These are phyloP conservation scores for Graptemys geographica DNA, from an alignment of 2,797 vertebrate genomes.

Conservation along the genomic window DNA sequence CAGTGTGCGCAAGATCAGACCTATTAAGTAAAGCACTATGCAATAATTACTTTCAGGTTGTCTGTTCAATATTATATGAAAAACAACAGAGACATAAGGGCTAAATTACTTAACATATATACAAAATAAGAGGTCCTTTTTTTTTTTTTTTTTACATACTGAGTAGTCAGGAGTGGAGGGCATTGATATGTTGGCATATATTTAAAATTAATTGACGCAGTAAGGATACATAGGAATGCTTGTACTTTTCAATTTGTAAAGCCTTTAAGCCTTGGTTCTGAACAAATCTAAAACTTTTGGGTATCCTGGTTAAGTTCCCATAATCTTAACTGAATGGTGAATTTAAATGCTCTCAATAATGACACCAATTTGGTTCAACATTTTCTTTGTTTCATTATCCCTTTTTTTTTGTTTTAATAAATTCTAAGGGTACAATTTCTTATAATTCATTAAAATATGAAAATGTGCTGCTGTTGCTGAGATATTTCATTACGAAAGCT, in stretches of 20 bases:
- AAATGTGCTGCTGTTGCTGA: constrained; percentile 27
- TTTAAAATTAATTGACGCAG: neutral
- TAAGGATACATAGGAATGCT: neutral
- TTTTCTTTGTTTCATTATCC: neutral
- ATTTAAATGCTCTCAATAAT: neutral
- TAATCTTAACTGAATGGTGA: neutral
- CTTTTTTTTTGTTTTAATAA: neutral
- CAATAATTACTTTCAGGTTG: neutral
- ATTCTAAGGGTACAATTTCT: constrained; percentile 53
- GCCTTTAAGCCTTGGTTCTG: neutral
- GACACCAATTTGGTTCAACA: neutral
- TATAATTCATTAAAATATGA: constrained; percentile 39
- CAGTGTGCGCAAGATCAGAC: too few species aligned
- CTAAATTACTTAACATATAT: neutral
- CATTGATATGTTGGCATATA: neutral
- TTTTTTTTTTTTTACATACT: neutral
- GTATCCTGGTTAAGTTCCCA: neutral
- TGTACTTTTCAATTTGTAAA: neutral
- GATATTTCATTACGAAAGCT: constrained; percentile 30
- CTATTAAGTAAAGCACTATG: neutral
- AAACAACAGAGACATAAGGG: neutral
- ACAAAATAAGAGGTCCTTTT: neutral
- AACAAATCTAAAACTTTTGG: neutral
- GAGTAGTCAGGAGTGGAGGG: neutral
- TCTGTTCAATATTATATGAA: neutral